Evolutionary conservation across 2,888 invertebrate species (phyloP).

Genomic region (Heliconius sara): DNA sequence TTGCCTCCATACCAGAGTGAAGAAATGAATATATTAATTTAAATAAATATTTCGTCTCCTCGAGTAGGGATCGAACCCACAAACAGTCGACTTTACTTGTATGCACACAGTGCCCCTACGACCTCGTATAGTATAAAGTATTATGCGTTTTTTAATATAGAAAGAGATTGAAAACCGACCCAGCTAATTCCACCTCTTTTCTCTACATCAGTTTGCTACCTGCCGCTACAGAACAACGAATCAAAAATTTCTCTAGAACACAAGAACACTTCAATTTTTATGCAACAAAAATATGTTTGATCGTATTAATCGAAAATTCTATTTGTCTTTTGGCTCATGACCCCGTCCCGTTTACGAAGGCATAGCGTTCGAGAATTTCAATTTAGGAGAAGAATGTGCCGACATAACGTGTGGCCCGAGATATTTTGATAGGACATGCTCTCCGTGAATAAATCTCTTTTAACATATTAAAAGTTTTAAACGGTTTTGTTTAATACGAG

Average conservation of each 20-base stretch:
- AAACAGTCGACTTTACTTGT: too few species aligned
- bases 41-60: too few species aligned
- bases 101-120: too few species aligned
- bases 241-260: neutral
- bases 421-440: constrained; percentile 85
- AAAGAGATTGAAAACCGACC: neutral
- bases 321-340: constrained; percentile 82
- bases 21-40: too few species aligned
- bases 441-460: constrained; percentile 83
- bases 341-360: constrained; percentile 75
- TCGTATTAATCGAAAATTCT: constrained; percentile 81
- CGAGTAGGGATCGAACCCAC: too few species aligned
- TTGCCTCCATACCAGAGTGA: too few species aligned
- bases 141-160: neutral
- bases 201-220: neutral
- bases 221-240: neutral
- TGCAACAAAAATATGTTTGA: constrained; percentile 68
- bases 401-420: constrained; percentile 84
- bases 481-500: constrained; percentile 71
- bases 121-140: too few species aligned
- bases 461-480: constrained; percentile 80
- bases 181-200: neutral
- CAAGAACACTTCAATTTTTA: constrained; percentile 36
- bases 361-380: constrained; percentile 84
- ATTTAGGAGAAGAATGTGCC: constrained; percentile 85